phyloP scores from a whole-genome alignment of 2,797 vertebrate genomes.

The Micropoecilia bifurca region DNA sequence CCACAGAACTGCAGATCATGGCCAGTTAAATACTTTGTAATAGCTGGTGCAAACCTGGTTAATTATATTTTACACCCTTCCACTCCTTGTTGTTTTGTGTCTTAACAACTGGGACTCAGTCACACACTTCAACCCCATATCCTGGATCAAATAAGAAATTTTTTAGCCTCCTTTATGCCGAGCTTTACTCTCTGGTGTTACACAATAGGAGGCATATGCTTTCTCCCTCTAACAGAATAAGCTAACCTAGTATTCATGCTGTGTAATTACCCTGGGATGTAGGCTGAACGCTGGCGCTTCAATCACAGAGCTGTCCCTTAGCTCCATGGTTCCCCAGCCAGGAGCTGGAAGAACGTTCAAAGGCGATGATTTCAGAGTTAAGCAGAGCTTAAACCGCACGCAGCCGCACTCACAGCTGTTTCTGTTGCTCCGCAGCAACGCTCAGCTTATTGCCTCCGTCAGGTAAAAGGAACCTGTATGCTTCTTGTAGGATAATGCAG shows the following conservation, averaged over 20 bases:
- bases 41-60: slow-evolving; percentile 13
- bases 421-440: neutral
- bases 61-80: slow-evolving; percentile 11
- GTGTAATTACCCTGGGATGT: slow-evolving; percentile 50
- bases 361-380: slow-evolving; percentile 43
- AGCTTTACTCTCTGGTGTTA: slow-evolving; percentile 42
- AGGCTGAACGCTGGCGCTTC: slow-evolving; percentile 42
- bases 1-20: slow-evolving; percentile 2
- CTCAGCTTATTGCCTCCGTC: slow-evolving; percentile 19
- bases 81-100: slow-evolving; percentile 7
- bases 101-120: slow-evolving; percentile 24
- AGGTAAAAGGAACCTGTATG: neutral
- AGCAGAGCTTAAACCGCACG: slow-evolving; percentile 44
- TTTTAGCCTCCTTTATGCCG: slow-evolving; percentile 42
- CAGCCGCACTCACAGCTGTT: slow-evolving; percentile 11
- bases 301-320: slow-evolving; percentile 42
- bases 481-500: neutral
- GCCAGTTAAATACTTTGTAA: neutral
- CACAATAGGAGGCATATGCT: slow-evolving; percentile 41
- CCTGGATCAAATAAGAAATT: slow-evolving; percentile 44
- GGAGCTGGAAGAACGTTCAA: slow-evolving; percentile 54
- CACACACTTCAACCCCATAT: slow-evolving; percentile 34
- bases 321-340: slow-evolving; percentile 26
- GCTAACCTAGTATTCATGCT: slow-evolving; percentile 36
- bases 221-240: slow-evolving; percentile 25